phyloP scores from a whole-genome alignment of 1,140 invertebrate genomes.

The Ceratosolen solmsi region DNA sequence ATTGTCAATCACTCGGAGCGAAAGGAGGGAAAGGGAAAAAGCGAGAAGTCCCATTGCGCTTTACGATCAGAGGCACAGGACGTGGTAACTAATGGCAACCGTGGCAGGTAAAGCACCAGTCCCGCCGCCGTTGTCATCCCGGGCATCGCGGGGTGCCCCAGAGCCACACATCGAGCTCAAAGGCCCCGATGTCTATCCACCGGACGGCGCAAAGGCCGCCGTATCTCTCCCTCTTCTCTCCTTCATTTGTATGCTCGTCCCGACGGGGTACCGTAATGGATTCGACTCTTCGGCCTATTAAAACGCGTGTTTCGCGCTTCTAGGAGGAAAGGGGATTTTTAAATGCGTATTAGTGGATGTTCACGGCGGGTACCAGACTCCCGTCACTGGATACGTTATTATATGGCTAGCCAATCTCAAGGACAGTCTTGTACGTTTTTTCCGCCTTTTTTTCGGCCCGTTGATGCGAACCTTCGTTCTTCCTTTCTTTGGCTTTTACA shows the following conservation, averaged over 20 bases:
- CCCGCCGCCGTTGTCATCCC: slow-evolving; percentile 59
- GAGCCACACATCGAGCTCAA: slow-evolving; percentile 62
- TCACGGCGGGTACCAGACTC: slow-evolving; percentile 5
- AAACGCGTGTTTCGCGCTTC: slow-evolving; percentile 24
- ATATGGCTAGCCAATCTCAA: slow-evolving; percentile 25
- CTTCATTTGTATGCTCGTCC: slow-evolving; percentile 18
- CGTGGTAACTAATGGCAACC: neutral
- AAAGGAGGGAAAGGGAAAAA: too few species aligned
- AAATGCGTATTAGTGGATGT: slow-evolving; percentile 25
- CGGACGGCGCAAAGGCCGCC: neutral
- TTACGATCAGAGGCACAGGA: neutral
- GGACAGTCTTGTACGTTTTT: neutral
- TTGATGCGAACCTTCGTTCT: neutral
- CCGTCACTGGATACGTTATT: neutral
- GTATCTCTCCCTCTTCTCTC: neutral
- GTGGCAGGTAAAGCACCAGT: slow-evolving; percentile 31
- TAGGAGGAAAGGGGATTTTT: slow-evolving; percentile 14
- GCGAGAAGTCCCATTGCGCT: neutral
- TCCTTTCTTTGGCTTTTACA: slow-evolving; percentile 9
- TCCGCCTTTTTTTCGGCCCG: neutral
- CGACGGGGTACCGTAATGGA: slow-evolving; percentile 31
- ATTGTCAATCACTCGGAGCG: slow-evolving; percentile 8
- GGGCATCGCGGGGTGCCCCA: slow-evolving; percentile 57
- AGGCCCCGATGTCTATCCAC: slow-evolving; percentile 53
- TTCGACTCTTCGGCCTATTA: slow-evolving; percentile 49